Evolutionary conservation across 2,888 invertebrate species (phyloP).

Genomic region (Stenolophus ochropezus): DNA sequence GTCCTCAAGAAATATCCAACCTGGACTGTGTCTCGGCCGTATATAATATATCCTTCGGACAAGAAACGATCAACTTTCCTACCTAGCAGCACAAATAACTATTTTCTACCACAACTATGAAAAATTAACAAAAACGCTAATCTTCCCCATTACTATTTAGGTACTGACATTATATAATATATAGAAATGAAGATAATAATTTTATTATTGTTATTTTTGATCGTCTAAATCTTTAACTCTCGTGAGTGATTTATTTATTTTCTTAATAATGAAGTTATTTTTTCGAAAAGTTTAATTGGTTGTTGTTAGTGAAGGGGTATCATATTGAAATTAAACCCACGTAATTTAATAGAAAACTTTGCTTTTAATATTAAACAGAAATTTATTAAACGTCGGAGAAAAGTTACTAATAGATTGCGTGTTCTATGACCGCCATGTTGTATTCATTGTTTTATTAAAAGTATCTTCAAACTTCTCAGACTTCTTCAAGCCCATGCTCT

Average conservation of each 20-base stretch:
- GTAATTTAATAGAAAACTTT: slow-evolving; percentile 40
- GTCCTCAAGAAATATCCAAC: no score
- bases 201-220: background rate
- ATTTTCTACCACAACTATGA: no score
- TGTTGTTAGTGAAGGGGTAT: background rate
- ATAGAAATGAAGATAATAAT: no score
- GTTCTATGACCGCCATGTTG: slow-evolving; percentile 22
- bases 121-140: no score
- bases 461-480: background rate
- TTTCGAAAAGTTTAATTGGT: background rate
- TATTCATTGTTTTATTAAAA: slow-evolving; percentile 33
- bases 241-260: no score
- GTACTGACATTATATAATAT: no score
- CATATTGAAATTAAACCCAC: slow-evolving; percentile 1
- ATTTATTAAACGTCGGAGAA: slow-evolving; percentile 5
- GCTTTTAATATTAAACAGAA: slow-evolving; percentile 33
- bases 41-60: no score
- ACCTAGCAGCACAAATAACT: no score
- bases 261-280: background rate
- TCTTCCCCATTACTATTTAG: no score
- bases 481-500: slow-evolving; percentile 10
- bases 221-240: no score
- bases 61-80: no score
- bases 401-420: slow-evolving; percentile 38
- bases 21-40: no score